Conservation (phyloP, 2,797 vertebrate genomes). For the Bradypus variegatus region DNA sequence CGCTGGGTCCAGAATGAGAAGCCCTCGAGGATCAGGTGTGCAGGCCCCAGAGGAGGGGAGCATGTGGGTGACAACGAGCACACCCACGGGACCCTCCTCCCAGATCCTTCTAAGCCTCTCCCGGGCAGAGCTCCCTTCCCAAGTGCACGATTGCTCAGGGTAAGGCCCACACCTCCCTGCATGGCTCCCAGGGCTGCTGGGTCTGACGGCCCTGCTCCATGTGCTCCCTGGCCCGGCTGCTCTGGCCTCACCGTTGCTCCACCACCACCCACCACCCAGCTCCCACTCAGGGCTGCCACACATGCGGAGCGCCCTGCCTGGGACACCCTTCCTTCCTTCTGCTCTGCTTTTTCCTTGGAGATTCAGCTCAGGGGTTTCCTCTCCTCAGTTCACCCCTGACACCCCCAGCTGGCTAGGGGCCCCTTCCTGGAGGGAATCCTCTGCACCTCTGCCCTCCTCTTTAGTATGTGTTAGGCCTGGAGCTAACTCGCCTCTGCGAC, state of each 20-base stretch:
- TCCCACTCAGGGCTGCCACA: background rate
- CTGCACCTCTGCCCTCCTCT: background rate
- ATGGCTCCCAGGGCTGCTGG: background rate
- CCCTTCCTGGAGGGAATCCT: background rate
- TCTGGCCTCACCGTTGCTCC: background rate
- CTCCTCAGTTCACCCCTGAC: background rate
- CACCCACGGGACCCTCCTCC: background rate
- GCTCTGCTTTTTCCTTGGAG: background rate
- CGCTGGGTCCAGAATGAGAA: background rate
- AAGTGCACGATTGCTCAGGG: too few relatives aligned
- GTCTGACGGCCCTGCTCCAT: background rate
- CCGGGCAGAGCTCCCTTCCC: background rate
- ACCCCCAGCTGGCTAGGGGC: background rate
- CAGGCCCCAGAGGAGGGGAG: background rate
- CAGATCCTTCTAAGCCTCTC: background rate
- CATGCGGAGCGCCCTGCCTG: background rate
- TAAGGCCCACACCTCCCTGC: background rate
- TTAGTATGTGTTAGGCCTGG: accelerated
- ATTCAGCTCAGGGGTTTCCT: background rate
- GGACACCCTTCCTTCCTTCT: background rate
- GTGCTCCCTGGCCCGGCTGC: background rate
- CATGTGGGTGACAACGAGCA: background rate
- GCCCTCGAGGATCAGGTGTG: background rate
- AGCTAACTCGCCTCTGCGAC: background rate
- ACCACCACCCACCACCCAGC: background rate